Base-by-base conservation (phyloP, 2,888 invertebrate genomes). In the Eustalomyia histrio region DNA sequence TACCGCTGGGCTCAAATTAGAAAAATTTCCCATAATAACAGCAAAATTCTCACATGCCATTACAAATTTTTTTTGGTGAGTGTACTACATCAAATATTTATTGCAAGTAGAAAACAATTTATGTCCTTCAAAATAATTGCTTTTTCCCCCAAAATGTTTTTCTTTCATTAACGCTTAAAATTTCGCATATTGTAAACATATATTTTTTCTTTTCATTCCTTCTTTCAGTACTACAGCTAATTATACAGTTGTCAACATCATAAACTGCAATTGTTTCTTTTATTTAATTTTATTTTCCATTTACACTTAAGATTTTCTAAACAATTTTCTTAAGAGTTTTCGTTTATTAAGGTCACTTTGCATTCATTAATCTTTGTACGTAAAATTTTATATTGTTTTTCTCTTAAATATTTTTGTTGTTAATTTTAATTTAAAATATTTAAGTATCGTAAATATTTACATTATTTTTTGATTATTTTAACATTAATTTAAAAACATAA, bases 241-340 rank as follows among this genome's bases (percentile, higher is more conserved):
- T 76, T 69, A 69, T 55, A 68, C 68, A 61, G 35, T 69, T 76
- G 61, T 76, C 68, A 63, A 63, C 68, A 63, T 3, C 68, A 63
- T 76, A 68, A 68, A 24, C 33, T 57, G 57, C 47, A 57, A n/a
- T n/a, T n/a, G 12, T 53, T 61, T 24, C 16, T 55, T 18, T 47
- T 43, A 6, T 52, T 29, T 12, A 39, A 0, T 67, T 58, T n/a
- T 18, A 14, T 64, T 33, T 58, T 14, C 33, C 9, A 24, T 52
- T 47, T 3, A 29, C 29, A 29, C 7, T 61, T 1, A 16, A 17
- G 47, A 10, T 24, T 29, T 29, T 7, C 7, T 29, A 29, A 29
- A 7, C 4, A 29, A 1, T 6, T 29, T 47, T 1, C 17, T n/a
- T 18, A 52, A 33, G 18, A 4, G 9, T 29, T 58, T 65, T 12